Evolutionary conservation across 2,113 vertebrate species (phyloP).

Genomic region (Poeciliopsis turrubarensis): DNA sequence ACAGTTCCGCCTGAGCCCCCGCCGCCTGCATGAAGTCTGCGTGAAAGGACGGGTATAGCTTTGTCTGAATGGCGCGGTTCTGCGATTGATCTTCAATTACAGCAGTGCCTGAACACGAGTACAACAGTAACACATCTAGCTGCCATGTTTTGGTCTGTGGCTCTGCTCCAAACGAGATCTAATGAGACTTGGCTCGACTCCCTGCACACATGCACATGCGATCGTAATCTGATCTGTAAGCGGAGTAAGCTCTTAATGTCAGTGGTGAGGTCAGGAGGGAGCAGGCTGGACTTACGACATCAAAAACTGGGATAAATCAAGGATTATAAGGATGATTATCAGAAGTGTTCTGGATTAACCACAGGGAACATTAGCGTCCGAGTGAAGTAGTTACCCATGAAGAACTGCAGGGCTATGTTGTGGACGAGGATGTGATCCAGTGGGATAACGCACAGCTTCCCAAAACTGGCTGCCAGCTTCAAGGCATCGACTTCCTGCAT

Average conservation of each 20-base stretch:
- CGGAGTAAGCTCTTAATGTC: constrained; percentile 27
- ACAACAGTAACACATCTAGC: background rate
- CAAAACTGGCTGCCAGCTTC: constrained; percentile 96
- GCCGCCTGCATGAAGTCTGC: constrained; percentile 98
- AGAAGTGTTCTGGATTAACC: constrained; percentile 37
- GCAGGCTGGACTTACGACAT: background rate
- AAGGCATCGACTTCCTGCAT: constrained; percentile 94
- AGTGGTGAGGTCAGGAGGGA: constrained; percentile 7
- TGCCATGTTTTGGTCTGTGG: background rate
- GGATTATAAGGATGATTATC: constrained; percentile 36
- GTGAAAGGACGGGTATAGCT: constrained; percentile 10
- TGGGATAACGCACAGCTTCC: constrained; percentile 97
- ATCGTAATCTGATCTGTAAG: constrained; percentile 36
- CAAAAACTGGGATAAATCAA: constrained; percentile 13
- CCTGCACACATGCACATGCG: background rate
- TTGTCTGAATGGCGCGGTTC: background rate
- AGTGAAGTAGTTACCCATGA: constrained; percentile 87
- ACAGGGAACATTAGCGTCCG: constrained; percentile 1
- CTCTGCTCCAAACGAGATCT: constrained; percentile 15
- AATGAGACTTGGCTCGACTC: constrained; percentile 14
- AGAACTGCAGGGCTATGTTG: constrained; percentile 99
- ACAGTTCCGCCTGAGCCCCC: constrained; percentile 96
- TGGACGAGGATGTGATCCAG: constrained; percentile 97
- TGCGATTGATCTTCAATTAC: background rate
- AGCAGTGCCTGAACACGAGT: background rate